Conservation (phyloP, 2,113 vertebrate genomes). For the Varanus komodoensis region DNA sequence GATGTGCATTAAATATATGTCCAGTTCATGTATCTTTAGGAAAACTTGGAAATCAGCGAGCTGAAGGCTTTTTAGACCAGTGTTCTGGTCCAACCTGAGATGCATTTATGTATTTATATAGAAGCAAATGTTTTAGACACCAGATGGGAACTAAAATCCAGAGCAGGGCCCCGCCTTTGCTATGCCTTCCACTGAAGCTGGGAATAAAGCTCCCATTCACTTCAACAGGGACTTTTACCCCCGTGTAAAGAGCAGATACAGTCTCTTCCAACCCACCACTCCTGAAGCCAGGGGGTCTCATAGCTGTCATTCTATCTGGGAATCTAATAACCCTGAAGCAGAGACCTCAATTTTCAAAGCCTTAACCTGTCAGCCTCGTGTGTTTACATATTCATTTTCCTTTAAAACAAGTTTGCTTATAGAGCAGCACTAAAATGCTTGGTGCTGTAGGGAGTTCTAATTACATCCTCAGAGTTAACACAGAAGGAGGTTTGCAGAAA, state of each 20-base stretch:
- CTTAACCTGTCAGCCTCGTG: not conserved
- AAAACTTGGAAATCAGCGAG: not conserved
- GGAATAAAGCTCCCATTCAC: too few relatives aligned
- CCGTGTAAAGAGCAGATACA: not conserved
- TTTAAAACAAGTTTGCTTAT: not conserved
- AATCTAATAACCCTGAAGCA: not conserved
- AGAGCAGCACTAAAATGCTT: not conserved
- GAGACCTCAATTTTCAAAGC: constrained; percentile 4
- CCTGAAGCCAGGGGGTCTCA: not conserved
- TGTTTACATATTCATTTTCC: not conserved
- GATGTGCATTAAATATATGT: not conserved
- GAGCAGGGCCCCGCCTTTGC: too few relatives aligned
- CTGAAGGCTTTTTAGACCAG: not conserved
- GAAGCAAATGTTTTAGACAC: not conserved
- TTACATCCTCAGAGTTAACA: constrained; percentile 46
- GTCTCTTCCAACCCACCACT: not conserved
- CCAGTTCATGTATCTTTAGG: not conserved
- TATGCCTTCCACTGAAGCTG: too few relatives aligned
- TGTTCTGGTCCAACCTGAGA: not conserved
- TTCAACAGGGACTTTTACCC: too few relatives aligned
- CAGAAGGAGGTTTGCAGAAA: constrained; percentile 43
- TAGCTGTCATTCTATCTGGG: not conserved
- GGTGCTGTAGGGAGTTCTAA: not conserved
- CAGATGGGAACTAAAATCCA: too few relatives aligned
- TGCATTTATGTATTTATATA: not conserved